Base-by-base conservation (phyloP, 1,140 invertebrate species). In the Tetramorium simillimum region DNA sequence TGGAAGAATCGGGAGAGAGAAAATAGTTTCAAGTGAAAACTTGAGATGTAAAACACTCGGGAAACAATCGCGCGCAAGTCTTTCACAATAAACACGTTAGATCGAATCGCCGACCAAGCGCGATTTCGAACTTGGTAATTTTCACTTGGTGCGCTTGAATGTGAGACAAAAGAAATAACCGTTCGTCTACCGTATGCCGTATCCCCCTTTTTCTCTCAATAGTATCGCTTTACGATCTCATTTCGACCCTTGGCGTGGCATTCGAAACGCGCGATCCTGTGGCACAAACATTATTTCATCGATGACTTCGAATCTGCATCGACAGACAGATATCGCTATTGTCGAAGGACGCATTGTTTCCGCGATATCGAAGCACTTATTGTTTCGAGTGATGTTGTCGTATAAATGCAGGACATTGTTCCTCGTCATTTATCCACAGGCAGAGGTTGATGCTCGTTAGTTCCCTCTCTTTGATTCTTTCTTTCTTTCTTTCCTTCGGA, bases 351-450 rank as follows among this genome's bases (percentile, higher is more conserved):
- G 91, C 53, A 94, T 94, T 93, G 93, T 92, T 81, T 73, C 12
- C 75, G 75, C 67, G 62, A 28, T 49, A 80, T 85, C 89, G 73
- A 77, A 60, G 75, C 58, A 69, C 85, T 88, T 87, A 93, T 93
- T 93, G 93, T 93, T 93, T 93, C 90, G 89, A 93, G 88, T 93
- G 88, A 92, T 89, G 92, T 93, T 93, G 92, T 93, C 92, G 92
- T 92, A 91, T 94, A 94, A 94, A 94, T 84, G 91, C 90, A 73
- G 69, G 62, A 80, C 70, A 93, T 94, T 94, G 92, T 92, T 88
- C 86, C 72, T 43, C 53, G 75, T 33, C 86, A 89, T 89, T 93
- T 93, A 93, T 93, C 90, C 53, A 46, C 33, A 56, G 69, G 53
- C 53, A 81, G 60, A 67, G 72, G 85, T 92, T 89, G 86, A 87